Conservation (phyloP, 2,797 vertebrate genomes). For the Neoniphon sammara region DNA sequence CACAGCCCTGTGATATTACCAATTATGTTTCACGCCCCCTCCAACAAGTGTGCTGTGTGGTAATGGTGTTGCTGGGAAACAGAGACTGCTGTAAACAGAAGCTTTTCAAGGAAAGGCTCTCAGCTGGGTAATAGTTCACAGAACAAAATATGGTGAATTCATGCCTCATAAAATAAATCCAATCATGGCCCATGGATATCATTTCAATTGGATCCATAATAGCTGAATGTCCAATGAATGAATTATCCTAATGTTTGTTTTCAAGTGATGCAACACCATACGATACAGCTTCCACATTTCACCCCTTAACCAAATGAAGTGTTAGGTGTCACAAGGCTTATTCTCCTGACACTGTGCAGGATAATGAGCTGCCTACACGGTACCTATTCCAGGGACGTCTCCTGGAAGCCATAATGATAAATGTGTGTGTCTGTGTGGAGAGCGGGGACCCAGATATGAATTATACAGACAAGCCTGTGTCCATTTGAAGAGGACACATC, state of each 20-base stretch:
- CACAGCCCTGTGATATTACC: constrained; percentile 55
- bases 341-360: constrained; percentile 23
- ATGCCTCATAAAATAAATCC: constrained; percentile 28
- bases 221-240: neutral
- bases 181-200: constrained; percentile 6
- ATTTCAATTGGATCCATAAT: constrained; percentile 5
- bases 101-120: constrained; percentile 47
- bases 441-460: neutral
- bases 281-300: neutral
- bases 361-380: constrained; percentile 39
- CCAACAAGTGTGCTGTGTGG: constrained; percentile 55
- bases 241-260: too few relatives aligned
- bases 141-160: constrained; percentile 53
- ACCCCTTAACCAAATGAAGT: constrained; percentile 3
- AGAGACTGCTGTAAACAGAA: constrained; percentile 65
- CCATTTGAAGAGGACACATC: constrained; percentile 4
- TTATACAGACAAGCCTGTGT: constrained; percentile 14
- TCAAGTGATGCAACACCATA: neutral
- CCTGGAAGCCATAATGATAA: neutral
- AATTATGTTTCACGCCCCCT: constrained; percentile 57
- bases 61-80: constrained; percentile 80
- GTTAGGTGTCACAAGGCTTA: neutral
- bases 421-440: neutral
- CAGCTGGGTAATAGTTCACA: constrained; percentile 41
- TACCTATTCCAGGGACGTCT: constrained; percentile 29